Percentiles rank a stretch among this genome's conserved stretches.
These are phyloP conservation scores for Sporophila hypoxantha DNA, from an alignment of 2,113 vertebrate genomes.

Conservation along the genomic window DNA sequence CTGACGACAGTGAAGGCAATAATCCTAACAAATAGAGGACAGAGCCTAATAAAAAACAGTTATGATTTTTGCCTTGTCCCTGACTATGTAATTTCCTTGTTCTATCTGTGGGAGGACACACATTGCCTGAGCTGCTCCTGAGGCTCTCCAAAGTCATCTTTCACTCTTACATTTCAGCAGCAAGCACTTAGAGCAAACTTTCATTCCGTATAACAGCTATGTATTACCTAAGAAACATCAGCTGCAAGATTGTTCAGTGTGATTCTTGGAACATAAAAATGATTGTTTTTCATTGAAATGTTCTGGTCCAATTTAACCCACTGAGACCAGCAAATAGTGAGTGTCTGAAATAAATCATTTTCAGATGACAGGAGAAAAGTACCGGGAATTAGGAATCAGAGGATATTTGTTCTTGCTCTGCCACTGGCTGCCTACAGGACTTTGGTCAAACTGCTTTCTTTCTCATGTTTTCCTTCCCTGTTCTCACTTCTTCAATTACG, in stretches of 20 bases:
- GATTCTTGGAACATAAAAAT: constrained; percentile 53
- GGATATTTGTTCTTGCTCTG: background rate
- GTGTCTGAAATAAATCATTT: constrained; percentile 33
- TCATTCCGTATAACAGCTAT: constrained; percentile 21
- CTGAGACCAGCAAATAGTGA: constrained; percentile 3
- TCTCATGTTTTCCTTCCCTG: background rate
- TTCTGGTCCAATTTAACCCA: constrained; percentile 49
- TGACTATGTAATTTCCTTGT: constrained; percentile 49
- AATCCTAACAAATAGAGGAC: constrained; percentile 49
- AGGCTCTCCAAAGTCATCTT: constrained; percentile 52
- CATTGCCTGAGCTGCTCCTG: constrained; percentile 35
- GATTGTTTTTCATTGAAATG: constrained; percentile 51
- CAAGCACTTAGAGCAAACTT: constrained; percentile 46
- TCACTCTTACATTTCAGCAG: constrained; percentile 48
- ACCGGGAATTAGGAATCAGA: background rate
- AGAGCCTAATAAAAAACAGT: constrained; percentile 47
- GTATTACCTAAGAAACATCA: constrained; percentile 11
- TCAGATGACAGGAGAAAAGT: constrained; percentile 19
- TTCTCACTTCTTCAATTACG: background rate
- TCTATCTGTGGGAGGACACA: constrained; percentile 40
- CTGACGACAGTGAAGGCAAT: constrained; percentile 20
- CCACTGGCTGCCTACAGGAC: background rate
- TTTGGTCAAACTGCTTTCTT: background rate
- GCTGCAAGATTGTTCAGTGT: background rate
- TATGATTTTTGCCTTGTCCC: constrained; percentile 56